Percentiles rank a stretch among this genome's conserved stretches.
Conservation (phyloP, 2,113 vertebrate species). For the Microcebus griseorufus region DNA sequence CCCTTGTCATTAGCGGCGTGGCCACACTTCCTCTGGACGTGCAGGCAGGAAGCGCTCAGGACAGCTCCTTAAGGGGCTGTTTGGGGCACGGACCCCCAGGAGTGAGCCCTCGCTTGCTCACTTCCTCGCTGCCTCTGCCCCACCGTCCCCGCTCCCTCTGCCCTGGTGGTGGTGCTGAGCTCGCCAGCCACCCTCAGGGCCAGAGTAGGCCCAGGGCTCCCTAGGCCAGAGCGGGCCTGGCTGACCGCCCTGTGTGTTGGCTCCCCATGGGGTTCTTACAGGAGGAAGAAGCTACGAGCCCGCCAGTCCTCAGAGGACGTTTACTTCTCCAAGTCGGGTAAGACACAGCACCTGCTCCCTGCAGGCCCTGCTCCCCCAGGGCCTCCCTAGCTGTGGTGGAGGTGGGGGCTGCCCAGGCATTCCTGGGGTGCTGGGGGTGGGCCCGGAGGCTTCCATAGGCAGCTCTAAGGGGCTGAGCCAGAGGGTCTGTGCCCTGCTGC, state of each 20-base stretch:
- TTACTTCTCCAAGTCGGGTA: constrained; percentile 96
- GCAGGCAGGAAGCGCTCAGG: background rate
- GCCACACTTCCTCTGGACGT: background rate
- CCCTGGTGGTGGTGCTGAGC: background rate
- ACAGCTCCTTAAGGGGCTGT: background rate
- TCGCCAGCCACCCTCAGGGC: background rate
- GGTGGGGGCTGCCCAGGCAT: background rate
- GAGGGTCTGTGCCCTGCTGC: background rate
- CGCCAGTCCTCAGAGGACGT: constrained; percentile 92
- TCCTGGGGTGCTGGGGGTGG: background rate
- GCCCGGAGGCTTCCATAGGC: background rate
- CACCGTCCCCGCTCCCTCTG: background rate
- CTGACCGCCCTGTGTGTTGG: background rate
- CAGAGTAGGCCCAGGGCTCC: background rate
- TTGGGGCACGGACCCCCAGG: background rate
- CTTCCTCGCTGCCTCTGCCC: background rate
- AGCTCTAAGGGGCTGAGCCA: background rate
- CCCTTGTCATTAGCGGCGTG: background rate
- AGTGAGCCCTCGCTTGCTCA: background rate
- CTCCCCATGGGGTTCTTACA: constrained; percentile 62
- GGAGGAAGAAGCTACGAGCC: constrained; percentile 87
- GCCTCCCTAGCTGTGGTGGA: background rate
- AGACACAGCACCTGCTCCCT: background rate
- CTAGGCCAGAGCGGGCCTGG: background rate
- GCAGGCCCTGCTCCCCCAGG: fast-evolving